Base-by-base conservation (phyloP, 2,888 invertebrate species). In the Tanypteryx hageni region DNA sequence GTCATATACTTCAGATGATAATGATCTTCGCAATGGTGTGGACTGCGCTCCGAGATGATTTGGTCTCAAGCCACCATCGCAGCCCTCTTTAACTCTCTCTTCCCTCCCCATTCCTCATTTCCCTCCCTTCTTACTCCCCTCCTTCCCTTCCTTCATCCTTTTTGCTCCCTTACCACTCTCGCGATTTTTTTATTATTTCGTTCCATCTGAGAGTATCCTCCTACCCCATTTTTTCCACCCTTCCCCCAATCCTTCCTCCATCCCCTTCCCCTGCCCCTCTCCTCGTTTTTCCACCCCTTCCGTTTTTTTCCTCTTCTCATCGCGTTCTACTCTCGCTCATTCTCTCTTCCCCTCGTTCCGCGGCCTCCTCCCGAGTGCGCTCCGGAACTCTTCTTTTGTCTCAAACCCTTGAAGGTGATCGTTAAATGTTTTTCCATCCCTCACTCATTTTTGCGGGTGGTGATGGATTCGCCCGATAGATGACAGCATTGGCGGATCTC, bases 21-120 rank as follows among this genome's bases (percentile, higher is more conserved):
- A 89, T 89, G 89, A 89, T 89, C 89, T 89, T 89, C 89, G 68
- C 89, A 31, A 89, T 68, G 89, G 64, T n/a, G 89, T 89, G 64
- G 64, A 64, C 64, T 27, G 86, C 86, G 59, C 86, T 61, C 86
- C 3, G 89, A 89, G 61, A 64, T 64, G 61, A 64, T 89, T 64
- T 89, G 61, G 61, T 61, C 59, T 86, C 59, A 59, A 59, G 61
- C 86, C 57, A 59, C 58, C 85, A 58, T 86, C 86, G 59, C 86
- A 27, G 59, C 27, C 61, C 22, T 22, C 58, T 61, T 61, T 86
- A 58, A n/a, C 83, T 56, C 16, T 56, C 44, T 5, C 83, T 22
- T 0, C 44, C 83, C 44, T 44, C 44, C 5, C 5, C 64, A 10
- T 64, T n/a, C 64, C 64, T 5, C 64, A n/a, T 16, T n/a, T n/a